Evolutionary conservation across 2,888 invertebrate genomes (phyloP).

Genomic region (Unio pictorum): DNA sequence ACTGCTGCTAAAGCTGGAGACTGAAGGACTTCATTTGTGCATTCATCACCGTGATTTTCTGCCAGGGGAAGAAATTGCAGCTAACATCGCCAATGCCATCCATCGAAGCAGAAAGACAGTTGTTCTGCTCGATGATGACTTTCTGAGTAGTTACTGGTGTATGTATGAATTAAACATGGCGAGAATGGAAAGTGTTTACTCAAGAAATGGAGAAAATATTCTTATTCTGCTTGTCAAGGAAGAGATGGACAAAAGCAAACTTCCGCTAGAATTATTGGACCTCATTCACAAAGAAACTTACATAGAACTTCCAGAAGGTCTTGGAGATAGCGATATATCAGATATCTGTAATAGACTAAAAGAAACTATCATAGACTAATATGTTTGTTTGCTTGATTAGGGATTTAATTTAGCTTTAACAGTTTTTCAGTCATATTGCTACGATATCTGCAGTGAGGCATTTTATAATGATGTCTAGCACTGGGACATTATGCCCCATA

Average conservation of each 20-base stretch:
- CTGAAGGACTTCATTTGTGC: conserved; percentile 27
- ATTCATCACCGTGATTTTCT: conserved; percentile 42
- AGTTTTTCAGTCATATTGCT: no score
- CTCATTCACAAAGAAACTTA: conserved; percentile 7
- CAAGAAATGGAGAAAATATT: conserved; percentile 6
- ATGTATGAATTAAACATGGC: conserved; percentile 47
- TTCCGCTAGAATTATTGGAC: conserved; percentile 14
- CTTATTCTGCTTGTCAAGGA: conserved; percentile 14
- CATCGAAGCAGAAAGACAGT: conserved; percentile 38
- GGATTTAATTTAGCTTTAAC: no score
- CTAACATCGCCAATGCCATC: conserved; percentile 40
- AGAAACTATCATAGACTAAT: no score
- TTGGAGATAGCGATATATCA: no score
- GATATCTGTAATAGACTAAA: no score
- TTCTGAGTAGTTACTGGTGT: conserved; percentile 38
- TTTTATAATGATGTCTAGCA: no score
- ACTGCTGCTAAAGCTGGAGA: conserved; percentile 15
- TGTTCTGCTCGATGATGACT: conserved; percentile 29
- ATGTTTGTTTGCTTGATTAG: no score
- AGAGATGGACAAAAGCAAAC: conserved; percentile 1
- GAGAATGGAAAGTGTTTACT: conserved; percentile 32
- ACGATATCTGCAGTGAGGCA: no score
- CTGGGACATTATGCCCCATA: no score
- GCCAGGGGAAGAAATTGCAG: conserved; percentile 33
- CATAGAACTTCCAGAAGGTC: conserved; percentile 1